Percentiles rank a stretch among this genome's conserved stretches.
Conservation (phyloP, 2,113 vertebrate species). For the Dicerorhinus sumatrensis region DNA sequence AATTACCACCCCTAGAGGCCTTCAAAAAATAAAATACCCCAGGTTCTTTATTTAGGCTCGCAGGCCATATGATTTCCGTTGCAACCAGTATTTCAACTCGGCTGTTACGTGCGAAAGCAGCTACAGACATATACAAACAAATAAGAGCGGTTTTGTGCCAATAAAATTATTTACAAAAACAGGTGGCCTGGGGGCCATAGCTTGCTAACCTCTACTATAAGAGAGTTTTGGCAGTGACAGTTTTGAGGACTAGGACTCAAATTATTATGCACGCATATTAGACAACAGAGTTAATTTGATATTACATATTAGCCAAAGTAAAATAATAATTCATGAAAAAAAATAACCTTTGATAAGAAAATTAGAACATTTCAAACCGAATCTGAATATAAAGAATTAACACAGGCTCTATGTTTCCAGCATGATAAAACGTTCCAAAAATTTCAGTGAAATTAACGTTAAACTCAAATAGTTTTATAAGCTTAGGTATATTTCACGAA, state of each 20-base stretch:
- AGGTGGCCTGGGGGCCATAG: not conserved
- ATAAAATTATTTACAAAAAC: slow-evolving; percentile 24
- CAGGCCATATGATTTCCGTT: not conserved
- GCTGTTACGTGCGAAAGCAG: not conserved
- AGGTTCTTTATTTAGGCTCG: not conserved
- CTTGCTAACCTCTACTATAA: not conserved
- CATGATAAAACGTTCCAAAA: not conserved
- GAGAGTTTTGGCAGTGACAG: not conserved
- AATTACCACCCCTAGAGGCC: not conserved
- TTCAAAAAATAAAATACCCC: slow-evolving; percentile 17
- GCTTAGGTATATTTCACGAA: not conserved
- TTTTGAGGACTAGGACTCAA: not conserved
- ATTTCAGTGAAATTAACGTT: slow-evolving; percentile 34
- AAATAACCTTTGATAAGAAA: not conserved
- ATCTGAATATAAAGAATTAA: slow-evolving; percentile 16
- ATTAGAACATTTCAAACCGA: slow-evolving; percentile 40
- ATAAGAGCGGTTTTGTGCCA: not conserved
- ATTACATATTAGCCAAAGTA: not conserved
- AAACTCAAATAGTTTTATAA: not conserved
- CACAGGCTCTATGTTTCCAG: not conserved
- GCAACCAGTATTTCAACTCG: not conserved
- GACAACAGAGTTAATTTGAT: not conserved
- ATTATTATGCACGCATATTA: not conserved
- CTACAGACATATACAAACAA: not conserved
- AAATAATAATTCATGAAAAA: slow-evolving; percentile 44